These are phyloP conservation scores for Ianthella basta DNA, from an alignment of 37 sponge, comb jelly and placozoan species.

Conservation along the genomic window DNA sequence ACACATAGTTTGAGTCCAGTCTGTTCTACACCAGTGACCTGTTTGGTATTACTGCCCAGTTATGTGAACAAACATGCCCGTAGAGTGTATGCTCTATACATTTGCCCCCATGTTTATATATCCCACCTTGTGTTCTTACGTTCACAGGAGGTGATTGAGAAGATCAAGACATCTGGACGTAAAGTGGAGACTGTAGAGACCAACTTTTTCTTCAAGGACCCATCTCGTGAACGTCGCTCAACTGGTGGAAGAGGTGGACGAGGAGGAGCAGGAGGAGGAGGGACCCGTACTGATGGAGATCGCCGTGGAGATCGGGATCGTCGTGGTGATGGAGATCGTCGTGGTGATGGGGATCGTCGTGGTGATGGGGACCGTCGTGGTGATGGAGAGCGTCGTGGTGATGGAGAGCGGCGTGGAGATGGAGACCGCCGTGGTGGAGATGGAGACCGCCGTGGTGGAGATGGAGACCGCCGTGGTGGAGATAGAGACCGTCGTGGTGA, in stretches of 20 bases:
- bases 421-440: slow-evolving; percentile 20
- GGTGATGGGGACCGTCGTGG: slow-evolving; percentile 46
- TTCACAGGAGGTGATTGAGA: slow-evolving; percentile 76
- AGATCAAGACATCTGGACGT: slow-evolving; percentile 76
- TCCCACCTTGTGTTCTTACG: background rate
- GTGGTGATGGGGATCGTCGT: slow-evolving; percentile 23
- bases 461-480: slow-evolving; percentile 19
- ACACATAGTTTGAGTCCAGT: no score
- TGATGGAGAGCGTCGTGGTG: background rate
- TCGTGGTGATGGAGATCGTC: slow-evolving; percentile 14
- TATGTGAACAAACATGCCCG: no score
- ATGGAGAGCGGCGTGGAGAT: slow-evolving; percentile 29
- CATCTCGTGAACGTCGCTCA: slow-evolving; percentile 4
- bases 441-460: slow-evolving; percentile 31
- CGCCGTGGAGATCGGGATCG: slow-evolving; percentile 11
- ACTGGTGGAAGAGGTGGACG: slow-evolving; percentile 25
- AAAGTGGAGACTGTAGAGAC: slow-evolving; percentile 42
- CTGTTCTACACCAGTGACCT: no score
- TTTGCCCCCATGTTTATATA: background rate
- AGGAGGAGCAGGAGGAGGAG: slow-evolving; percentile 44
- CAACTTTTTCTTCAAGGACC: slow-evolving; percentile 57
- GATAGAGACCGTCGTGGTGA: slow-evolving; percentile 21
- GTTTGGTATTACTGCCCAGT: no score
- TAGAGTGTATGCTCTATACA: background rate
- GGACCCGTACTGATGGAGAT: background rate